These are phyloP conservation scores for Cyclargus thomasi DNA, from an alignment of 1,140 invertebrate species.

Conservation along the genomic window DNA sequence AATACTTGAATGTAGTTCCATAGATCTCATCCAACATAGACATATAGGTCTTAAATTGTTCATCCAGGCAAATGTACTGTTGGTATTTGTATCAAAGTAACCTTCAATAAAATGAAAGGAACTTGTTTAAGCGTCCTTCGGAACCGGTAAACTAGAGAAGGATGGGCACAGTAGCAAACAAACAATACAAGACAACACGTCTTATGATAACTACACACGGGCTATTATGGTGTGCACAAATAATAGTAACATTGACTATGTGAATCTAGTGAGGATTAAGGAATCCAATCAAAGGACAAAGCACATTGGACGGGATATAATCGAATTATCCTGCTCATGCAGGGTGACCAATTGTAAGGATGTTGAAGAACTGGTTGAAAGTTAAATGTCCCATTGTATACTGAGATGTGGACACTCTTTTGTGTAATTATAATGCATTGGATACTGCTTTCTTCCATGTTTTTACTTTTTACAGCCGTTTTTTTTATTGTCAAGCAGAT, in stretches of 20 bases:
- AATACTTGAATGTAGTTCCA: no score
- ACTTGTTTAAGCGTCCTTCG: conserved; percentile 43
- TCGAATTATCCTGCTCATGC: not conserved
- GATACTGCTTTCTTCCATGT: not conserved
- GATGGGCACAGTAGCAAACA: conserved; percentile 22
- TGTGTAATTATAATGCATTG: not conserved
- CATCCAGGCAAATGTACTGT: not conserved
- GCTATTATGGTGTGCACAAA: not conserved
- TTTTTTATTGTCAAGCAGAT: not conserved
- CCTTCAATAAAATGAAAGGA: conserved; percentile 21
- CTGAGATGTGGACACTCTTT: not conserved
- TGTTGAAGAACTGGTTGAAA: not conserved
- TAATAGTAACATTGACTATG: conserved; percentile 1
- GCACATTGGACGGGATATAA: conserved; percentile 1
- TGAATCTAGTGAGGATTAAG: conserved; percentile 11
- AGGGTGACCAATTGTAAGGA: conserved; percentile 5
- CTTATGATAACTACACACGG: not conserved
- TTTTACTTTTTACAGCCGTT: not conserved
- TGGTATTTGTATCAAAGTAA: conserved; percentile 17
- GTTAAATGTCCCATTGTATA: conserved; percentile 9
- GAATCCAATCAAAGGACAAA: not conserved
- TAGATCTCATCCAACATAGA: not conserved
- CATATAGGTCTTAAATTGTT: not conserved
- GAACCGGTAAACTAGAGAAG: conserved; percentile 47
- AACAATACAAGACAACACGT: conserved; percentile 12